phyloP scores from a whole-genome alignment of 2,113 vertebrate genomes.

The Otocyon megalotis region DNA sequence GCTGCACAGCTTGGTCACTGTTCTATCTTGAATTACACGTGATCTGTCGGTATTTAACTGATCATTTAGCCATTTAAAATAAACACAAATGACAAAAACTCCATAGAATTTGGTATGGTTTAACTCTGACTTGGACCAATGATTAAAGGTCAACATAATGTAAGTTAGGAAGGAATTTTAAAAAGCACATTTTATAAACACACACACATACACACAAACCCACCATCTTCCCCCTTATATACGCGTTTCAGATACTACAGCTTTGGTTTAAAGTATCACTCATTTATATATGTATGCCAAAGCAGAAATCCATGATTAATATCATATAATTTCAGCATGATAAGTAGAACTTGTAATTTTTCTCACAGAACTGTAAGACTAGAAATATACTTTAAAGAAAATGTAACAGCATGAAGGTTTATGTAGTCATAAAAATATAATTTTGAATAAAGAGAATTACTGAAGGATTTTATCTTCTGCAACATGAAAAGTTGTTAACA shows the following conservation, averaged over 20 bases:
- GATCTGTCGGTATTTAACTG: slow-evolving; percentile 85
- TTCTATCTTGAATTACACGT: slow-evolving; percentile 80
- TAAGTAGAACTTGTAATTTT: slow-evolving; percentile 73
- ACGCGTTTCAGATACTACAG: slow-evolving; percentile 30
- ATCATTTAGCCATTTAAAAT: slow-evolving; percentile 75
- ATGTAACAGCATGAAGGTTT: slow-evolving; percentile 58
- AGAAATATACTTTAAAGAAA: slow-evolving; percentile 77
- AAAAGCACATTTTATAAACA: neutral
- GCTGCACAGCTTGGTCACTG: slow-evolving; percentile 66
- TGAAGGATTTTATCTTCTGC: slow-evolving; percentile 80
- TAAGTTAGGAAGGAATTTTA: neutral
- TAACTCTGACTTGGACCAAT: slow-evolving; percentile 71
- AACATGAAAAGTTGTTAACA: slow-evolving; percentile 77
- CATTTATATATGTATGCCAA: slow-evolving; percentile 23
- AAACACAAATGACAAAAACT: slow-evolving; percentile 60
- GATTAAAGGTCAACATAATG: neutral
- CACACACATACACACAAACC: neutral
- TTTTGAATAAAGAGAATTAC: slow-evolving; percentile 77
- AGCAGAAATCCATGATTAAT: slow-evolving; percentile 62
- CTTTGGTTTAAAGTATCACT: slow-evolving; percentile 16
- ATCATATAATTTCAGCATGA: slow-evolving; percentile 68
- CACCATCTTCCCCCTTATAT: neutral
- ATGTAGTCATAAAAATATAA: slow-evolving; percentile 69
- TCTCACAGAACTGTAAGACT: slow-evolving; percentile 60
- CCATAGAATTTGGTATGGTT: slow-evolving; percentile 57